These are phyloP conservation scores for Eptesicus fuscus DNA, from an alignment of 2,113 vertebrate species.

Conservation along the genomic window DNA sequence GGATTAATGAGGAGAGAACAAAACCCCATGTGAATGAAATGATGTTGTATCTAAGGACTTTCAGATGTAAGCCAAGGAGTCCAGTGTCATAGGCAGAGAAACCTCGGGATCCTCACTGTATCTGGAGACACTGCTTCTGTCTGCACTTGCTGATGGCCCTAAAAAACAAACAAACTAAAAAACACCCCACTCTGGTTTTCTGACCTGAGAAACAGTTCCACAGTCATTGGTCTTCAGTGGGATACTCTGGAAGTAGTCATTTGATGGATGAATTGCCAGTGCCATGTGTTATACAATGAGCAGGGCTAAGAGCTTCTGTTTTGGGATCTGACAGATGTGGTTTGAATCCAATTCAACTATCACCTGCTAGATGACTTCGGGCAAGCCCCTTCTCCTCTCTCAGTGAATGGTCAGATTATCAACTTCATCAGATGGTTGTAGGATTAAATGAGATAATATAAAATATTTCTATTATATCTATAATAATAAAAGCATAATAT, in stretches of 20 bases:
- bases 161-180: not conserved
- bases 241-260: not conserved
- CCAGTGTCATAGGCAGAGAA: not conserved
- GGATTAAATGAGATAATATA: not conserved
- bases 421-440: not conserved
- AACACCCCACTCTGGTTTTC: not conserved
- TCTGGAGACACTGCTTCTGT: not conserved
- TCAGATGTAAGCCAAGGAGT: not conserved
- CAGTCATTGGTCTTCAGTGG: not conserved
- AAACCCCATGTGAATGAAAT: not conserved
- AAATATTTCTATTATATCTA: not conserved
- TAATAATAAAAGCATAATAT: too few relatives aligned
- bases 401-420: not conserved
- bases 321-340: not conserved
- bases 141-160: not conserved
- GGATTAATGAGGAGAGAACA: not conserved
- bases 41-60: not conserved
- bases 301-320: not conserved
- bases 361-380: not conserved
- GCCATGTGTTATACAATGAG: not conserved
- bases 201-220: not conserved
- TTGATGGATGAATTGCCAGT: not conserved
- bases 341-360: not conserved
- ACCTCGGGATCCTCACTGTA: not conserved
- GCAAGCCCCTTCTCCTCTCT: accelerated